Percentiles rank a stretch among this genome's conserved stretches.
Conservation (phyloP, 2,113 vertebrate species). For the Pollimyrus isidori region DNA sequence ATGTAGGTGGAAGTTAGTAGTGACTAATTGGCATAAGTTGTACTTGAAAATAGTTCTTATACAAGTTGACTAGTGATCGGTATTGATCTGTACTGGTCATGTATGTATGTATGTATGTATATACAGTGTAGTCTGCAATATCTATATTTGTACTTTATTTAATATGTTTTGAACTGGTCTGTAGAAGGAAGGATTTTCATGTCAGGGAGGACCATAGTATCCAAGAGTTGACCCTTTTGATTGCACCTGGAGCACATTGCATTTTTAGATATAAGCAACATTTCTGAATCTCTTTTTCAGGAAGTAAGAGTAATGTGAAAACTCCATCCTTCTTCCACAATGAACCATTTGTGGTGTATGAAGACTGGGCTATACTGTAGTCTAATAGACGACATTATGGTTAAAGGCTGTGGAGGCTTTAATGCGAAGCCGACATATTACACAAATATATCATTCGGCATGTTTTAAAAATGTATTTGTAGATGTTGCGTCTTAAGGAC, state of each 20-base stretch:
- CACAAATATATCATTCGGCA: neutral
- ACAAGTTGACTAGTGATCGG: neutral
- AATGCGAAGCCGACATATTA: neutral
- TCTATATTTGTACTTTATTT: slow-evolving; percentile 5
- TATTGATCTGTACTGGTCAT: slow-evolving; percentile 6
- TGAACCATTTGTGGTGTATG: neutral
- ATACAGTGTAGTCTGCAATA: slow-evolving; percentile 14
- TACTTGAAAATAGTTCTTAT: neutral
- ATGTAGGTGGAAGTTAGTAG: neutral
- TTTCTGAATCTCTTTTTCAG: neutral
- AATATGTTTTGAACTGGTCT: slow-evolving; percentile 25
- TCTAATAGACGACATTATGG: neutral
- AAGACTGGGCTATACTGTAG: neutral
- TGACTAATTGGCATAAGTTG: neutral
- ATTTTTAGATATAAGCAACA: neutral
- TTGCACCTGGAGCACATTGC: neutral
- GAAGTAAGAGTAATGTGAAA: neutral
- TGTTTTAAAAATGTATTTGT: neutral
- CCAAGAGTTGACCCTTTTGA: neutral
- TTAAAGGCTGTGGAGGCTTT: neutral
- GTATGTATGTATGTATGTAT: slow-evolving; percentile 11
- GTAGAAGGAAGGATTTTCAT: neutral
- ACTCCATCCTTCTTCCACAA: neutral
- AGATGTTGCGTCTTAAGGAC: neutral
- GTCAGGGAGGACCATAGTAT: neutral